Conservation (phyloP, 23 tunicate species). For the Phallusia fumigata region DNA sequence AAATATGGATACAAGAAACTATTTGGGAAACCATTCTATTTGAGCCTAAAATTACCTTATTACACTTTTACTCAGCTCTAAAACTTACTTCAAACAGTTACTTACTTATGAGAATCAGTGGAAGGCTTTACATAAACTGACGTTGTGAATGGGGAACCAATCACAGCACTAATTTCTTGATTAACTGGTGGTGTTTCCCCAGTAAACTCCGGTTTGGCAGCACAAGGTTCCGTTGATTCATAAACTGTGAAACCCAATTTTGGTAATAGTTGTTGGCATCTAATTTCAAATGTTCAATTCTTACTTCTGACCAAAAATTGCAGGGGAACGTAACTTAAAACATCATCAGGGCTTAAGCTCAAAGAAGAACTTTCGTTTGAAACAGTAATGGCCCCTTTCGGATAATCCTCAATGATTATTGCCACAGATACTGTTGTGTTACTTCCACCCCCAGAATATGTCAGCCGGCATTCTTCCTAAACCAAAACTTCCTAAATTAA, state of each 20-base stretch:
- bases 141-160: constrained; percentile 2
- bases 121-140: constrained; percentile 35
- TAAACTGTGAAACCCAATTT: neutral
- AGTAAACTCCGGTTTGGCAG: constrained; percentile 35
- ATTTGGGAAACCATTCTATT: too few species aligned
- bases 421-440: constrained; percentile 45
- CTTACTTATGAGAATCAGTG: neutral
- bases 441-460: constrained; percentile 78
- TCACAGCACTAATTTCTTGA: constrained; percentile 34
- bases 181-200: constrained; percentile 46
- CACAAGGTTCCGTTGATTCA: constrained; percentile 21
- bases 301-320: constrained; percentile 41
- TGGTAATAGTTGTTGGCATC: neutral
- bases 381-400: constrained; percentile 12
- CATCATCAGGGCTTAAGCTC: neutral
- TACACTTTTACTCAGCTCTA: too few species aligned
- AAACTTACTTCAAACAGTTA: too few species aligned
- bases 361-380: neutral
- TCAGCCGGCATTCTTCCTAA: constrained; percentile 46
- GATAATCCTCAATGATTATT: constrained; percentile 65
- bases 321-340: constrained; percentile 25
- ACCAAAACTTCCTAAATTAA: too few species aligned
- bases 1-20: too few species aligned
- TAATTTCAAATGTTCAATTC: neutral
- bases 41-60: too few species aligned